A percentile compares a stretch with the other conserved stretches of the same genome.
phyloP scores from a whole-genome alignment of 1,140 invertebrate genomes.

The Lethocerus indicus region DNA sequence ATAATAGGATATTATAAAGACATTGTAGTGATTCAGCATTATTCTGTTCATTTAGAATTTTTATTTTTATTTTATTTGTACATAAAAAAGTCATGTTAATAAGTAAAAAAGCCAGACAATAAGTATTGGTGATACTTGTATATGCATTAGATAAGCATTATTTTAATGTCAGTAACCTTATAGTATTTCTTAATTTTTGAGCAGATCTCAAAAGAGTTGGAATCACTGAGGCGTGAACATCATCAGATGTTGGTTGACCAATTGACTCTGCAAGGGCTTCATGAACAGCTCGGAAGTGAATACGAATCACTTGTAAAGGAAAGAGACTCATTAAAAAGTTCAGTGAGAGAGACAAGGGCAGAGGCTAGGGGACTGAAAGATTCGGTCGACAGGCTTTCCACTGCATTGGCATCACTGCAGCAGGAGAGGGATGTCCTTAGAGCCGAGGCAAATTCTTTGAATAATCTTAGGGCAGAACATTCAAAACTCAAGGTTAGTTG shows the following conservation, averaged over 20 bases:
- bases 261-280: constrained; percentile 63
- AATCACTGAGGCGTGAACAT: constrained; percentile 31
- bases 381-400: constrained; percentile 33
- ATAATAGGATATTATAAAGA: too few relatives aligned
- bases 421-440: constrained; percentile 49
- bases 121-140: too few relatives aligned
- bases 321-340: constrained; percentile 60
- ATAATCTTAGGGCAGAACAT: constrained; percentile 66
- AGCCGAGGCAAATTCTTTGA: constrained; percentile 50
- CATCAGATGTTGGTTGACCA: constrained; percentile 66
- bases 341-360: constrained; percentile 52
- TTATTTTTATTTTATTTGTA: too few relatives aligned
- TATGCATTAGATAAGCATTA: too few relatives aligned
- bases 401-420: constrained; percentile 35
- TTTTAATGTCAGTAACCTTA: neutral
- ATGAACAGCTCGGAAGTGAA: constrained; percentile 74
- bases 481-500: constrained; percentile 56
- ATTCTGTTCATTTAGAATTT: too few relatives aligned
- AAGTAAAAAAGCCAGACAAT: too few relatives aligned
- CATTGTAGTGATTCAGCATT: neutral
- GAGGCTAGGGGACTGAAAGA: constrained; percentile 58
- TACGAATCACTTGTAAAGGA: constrained; percentile 75
- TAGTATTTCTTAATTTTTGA: neutral
- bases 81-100: too few relatives aligned
- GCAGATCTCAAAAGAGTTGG: constrained; percentile 44